Conservation (phyloP, 2,888 invertebrate genomes). For the Sialis lutaria region DNA sequence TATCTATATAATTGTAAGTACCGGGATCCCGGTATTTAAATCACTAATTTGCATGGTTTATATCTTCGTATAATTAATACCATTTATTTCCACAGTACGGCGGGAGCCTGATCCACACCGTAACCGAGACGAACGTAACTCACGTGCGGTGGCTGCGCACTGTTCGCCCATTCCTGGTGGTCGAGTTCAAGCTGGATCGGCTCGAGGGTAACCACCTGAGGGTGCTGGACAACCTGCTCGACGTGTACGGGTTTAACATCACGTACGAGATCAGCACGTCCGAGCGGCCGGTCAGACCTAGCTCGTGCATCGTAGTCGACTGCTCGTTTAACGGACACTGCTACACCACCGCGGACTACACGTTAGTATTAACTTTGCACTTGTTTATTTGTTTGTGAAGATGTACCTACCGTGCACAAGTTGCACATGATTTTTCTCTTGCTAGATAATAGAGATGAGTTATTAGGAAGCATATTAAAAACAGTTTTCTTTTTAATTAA, state of each 20-base stretch:
- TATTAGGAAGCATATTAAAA: too few species aligned
- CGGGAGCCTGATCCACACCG: slow-evolving; percentile 44
- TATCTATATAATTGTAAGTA: too few species aligned
- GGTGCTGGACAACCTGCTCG: slow-evolving; percentile 60
- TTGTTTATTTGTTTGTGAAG: slow-evolving; percentile 6
- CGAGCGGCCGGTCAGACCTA: slow-evolving; percentile 28
- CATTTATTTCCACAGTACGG: slow-evolving; percentile 30
- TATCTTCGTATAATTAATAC: too few species aligned
- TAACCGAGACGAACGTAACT: slow-evolving; percentile 59
- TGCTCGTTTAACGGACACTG: slow-evolving; percentile 81
- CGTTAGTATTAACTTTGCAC: slow-evolving; percentile 36
- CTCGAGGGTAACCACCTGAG: slow-evolving; percentile 70
- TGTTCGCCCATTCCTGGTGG: slow-evolving; percentile 55
- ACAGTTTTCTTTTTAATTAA: too few species aligned
- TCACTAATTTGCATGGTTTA: too few species aligned
- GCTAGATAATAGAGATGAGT: too few species aligned
- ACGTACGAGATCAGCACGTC: slow-evolving; percentile 66
- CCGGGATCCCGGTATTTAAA: too few species aligned
- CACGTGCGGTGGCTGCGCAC: slow-evolving; percentile 42
- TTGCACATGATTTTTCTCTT: too few species aligned
- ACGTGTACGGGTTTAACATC: slow-evolving; percentile 83
- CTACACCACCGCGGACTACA: slow-evolving; percentile 48
- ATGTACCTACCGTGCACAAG: neutral
- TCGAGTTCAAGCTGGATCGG: slow-evolving; percentile 54
- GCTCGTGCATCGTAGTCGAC: slow-evolving; percentile 59